A percentile compares a stretch with the other conserved stretches of the same genome.
These are phyloP conservation scores for Hippocampus guttulatus DNA, from an alignment of 2,113 vertebrate species.

Conservation along the genomic window DNA sequence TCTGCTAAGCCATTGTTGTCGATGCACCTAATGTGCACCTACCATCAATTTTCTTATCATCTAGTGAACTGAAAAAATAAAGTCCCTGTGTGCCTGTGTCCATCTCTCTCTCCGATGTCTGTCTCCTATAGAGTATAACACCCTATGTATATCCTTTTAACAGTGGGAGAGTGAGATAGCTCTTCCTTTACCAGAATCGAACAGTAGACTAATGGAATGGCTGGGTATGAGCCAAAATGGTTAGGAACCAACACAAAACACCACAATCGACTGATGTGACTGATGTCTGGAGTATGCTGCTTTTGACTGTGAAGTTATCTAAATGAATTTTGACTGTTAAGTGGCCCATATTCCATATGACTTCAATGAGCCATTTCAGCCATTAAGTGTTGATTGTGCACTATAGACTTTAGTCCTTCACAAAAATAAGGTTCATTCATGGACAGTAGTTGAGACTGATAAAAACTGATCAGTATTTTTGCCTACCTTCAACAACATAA, in stretches of 20 bases:
- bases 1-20: not conserved
- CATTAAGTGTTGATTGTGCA: no score
- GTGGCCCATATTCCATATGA: not conserved
- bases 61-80: not conserved
- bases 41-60: not conserved
- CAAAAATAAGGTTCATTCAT: no score
- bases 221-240: conserved; percentile 53
- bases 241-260: conserved; percentile 30
- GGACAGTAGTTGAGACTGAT: no score
- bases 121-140: conserved; percentile 2
- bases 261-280: conserved; percentile 34
- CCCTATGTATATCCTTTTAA: conserved; percentile 24
- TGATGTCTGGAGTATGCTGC: conserved; percentile 17
- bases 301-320: not conserved
- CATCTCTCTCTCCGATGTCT: not conserved
- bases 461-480: no score
- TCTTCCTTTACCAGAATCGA: conserved; percentile 47
- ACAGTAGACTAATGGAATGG: conserved; percentile 53
- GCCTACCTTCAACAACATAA: no score
- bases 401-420: no score
- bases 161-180: conserved; percentile 24
- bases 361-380: no score
- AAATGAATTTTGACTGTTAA: not conserved
- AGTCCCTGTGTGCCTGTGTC: not conserved
- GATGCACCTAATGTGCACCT: not conserved